Conservation (phyloP, 2,888 invertebrate genomes). For the Tetropium fuscum region DNA sequence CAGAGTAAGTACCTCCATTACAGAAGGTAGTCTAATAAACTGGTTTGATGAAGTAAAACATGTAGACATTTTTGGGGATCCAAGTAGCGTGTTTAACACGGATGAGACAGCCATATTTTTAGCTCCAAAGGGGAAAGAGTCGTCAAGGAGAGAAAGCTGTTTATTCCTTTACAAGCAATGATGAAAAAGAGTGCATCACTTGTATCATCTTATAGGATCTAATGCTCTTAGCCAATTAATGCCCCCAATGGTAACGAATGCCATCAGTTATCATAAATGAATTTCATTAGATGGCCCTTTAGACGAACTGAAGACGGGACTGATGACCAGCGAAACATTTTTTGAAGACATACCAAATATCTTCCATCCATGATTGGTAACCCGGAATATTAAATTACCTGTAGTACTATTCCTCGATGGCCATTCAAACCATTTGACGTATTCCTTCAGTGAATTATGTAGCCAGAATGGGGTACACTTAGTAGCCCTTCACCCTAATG, state of each 20-base stretch:
- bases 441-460: slow-evolving; percentile 22
- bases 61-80: slow-evolving; percentile 11
- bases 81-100: slow-evolving; percentile 12
- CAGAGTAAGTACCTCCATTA: slow-evolving; percentile 21
- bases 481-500: slow-evolving; percentile 16
- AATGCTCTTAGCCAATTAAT: slow-evolving; percentile 12
- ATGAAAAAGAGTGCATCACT: slow-evolving; percentile 23
- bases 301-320: slow-evolving; percentile 35
- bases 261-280: slow-evolving; percentile 1
- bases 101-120: slow-evolving; percentile 20
- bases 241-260: slow-evolving; percentile 14
- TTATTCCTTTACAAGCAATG: slow-evolving; percentile 16
- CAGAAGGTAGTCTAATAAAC: slow-evolving; percentile 16
- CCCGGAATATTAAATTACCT: slow-evolving; percentile 9
- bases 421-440: slow-evolving; percentile 20
- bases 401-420: slow-evolving; percentile 22
- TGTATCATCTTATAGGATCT: slow-evolving; percentile 16
- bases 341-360: slow-evolving; percentile 22
- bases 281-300: neutral
- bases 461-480: slow-evolving; percentile 15
- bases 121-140: slow-evolving; percentile 13
- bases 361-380: slow-evolving; percentile 19
- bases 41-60: slow-evolving; percentile 31
- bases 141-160: slow-evolving; percentile 11
- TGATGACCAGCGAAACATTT: slow-evolving; percentile 23